Evolutionary conservation across 2,113 vertebrate species (phyloP).

Genomic region (Albula glossodonta): DNA sequence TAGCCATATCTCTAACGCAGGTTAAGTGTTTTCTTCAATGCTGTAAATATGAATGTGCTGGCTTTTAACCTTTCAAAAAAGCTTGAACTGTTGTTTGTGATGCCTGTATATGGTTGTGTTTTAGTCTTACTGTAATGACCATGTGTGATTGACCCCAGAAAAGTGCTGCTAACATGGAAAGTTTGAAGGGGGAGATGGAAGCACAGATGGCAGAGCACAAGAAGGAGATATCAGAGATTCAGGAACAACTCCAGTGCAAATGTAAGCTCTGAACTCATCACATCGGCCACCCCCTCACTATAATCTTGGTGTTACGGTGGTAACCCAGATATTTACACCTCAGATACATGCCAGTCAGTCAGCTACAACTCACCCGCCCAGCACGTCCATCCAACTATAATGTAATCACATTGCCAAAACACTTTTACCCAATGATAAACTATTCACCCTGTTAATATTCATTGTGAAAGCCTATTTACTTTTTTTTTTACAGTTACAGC

Average conservation of each 20-base stretch:
- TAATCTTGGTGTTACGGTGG: too few relatives aligned
- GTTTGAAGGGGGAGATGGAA: conserved; percentile 47
- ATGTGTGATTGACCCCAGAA: conserved; percentile 45
- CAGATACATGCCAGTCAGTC: neutral
- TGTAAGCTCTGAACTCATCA: conserved; percentile 42
- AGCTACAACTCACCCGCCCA: neutral
- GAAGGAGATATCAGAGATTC: conserved; percentile 55
- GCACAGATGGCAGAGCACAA: conserved; percentile 55
- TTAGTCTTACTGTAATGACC: neutral
- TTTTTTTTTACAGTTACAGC: neutral
- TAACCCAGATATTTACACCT: neutral
- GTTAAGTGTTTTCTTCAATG: too few relatives aligned
- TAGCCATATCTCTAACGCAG: too few relatives aligned
- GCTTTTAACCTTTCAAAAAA: too few relatives aligned
- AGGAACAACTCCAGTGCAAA: conserved; percentile 35
- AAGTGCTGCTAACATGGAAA: conserved; percentile 42
- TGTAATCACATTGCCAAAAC: neutral
- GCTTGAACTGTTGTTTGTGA: neutral
- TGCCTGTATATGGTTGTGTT: neutral
- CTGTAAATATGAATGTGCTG: too few relatives aligned
- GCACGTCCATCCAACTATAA: neutral
- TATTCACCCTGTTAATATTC: neutral
- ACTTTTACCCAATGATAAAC: neutral
- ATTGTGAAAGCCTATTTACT: neutral
- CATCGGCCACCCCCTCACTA: too few relatives aligned